Percentiles rank a stretch among this genome's conserved stretches.
phyloP scores from a whole-genome alignment of 2,113 vertebrate species.

The Hippocampus zosterae region DNA sequence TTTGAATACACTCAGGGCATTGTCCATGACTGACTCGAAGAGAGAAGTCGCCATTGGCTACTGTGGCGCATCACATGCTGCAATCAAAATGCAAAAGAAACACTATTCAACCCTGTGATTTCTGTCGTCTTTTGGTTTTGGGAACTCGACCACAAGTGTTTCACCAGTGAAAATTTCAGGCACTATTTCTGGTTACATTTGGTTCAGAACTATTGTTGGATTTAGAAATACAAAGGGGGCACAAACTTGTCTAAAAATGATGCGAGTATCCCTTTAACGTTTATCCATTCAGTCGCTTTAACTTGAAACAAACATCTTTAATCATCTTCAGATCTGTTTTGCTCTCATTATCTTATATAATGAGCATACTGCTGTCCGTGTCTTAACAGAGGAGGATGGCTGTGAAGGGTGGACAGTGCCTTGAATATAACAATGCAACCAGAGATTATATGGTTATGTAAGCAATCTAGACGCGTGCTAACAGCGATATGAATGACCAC shows the following conservation, averaged over 20 bases:
- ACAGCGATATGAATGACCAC: background rate
- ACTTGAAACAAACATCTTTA: background rate
- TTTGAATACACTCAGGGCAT: background rate
- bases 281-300: too few species aligned
- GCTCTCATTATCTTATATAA: slow-evolving; percentile 23
- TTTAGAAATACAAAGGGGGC: too few species aligned
- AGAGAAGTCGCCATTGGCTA: slow-evolving; percentile 1
- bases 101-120: background rate
- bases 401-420: background rate
- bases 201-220: background rate
- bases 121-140: background rate
- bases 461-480: background rate
- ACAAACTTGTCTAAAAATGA: background rate
- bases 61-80: slow-evolving; percentile 1
- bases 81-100: background rate
- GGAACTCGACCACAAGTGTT: background rate
- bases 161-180: background rate
- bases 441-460: too few species aligned
- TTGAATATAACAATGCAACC: background rate
- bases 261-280: too few species aligned
- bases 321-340: background rate
- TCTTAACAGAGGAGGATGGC: slow-evolving; percentile 20
- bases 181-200: background rate
- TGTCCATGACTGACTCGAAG: slow-evolving; percentile 5
- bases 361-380: slow-evolving; percentile 27